Percentiles rank a stretch among this genome's conserved stretches.
Conservation (phyloP, 2,113 vertebrate genomes). For the Eudyptes chrysolophus region DNA sequence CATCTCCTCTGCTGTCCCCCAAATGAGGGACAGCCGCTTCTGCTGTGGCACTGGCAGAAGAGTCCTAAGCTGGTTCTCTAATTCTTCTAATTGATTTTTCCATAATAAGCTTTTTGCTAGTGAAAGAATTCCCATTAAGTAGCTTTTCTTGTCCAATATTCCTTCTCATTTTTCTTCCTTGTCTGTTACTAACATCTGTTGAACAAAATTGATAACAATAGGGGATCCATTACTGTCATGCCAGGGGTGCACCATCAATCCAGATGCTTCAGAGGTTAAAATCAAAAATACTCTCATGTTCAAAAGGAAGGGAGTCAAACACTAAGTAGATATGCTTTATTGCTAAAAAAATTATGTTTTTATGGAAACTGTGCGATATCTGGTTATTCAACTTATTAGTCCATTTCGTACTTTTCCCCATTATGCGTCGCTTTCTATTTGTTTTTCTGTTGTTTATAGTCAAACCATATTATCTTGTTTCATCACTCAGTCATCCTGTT, state of each 20-base stretch:
- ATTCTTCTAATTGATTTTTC: background rate
- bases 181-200: constrained; percentile 54
- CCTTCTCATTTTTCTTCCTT: constrained; percentile 47
- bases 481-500: background rate
- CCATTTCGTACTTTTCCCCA: background rate
- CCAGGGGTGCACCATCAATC: background rate
- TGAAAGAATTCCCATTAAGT: background rate
- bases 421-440: background rate
- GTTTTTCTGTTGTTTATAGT: background rate
- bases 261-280: background rate
- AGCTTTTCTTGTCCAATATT: background rate
- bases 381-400: background rate
- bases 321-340: background rate
- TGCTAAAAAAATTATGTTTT: background rate
- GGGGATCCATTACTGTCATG: background rate
- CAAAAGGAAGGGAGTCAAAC: background rate
- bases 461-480: background rate
- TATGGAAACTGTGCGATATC: background rate
- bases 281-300: background rate
- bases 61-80: background rate
- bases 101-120: background rate
- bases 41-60: background rate
- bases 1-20: background rate
- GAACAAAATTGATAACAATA: constrained; percentile 37
- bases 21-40: background rate